Evolutionary conservation across 2,113 vertebrate genomes (phyloP), one percentile per base, ranked within the genome.

Genomic region (Etia nguti): DNA sequence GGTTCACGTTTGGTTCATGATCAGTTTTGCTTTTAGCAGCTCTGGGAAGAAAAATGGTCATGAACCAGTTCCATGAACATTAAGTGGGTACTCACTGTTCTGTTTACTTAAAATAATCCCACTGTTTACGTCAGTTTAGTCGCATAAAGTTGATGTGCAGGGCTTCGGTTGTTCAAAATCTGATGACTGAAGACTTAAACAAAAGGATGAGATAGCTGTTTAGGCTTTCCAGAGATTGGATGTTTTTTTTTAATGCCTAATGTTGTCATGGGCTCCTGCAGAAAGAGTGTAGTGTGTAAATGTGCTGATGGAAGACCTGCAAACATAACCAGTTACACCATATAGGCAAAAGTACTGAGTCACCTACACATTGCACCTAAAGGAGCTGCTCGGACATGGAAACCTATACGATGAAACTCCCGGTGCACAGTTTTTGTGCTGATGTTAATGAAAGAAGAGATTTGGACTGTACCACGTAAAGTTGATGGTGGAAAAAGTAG

Each of bases 71-170:
- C 70, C 10, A 20, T 18, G 15, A 75, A 46, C 70, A 50, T 75
- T 11, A 77, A 31, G 73, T 52, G n/a, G 73, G 16, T 50, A 77
- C 46, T 77, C 73, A 52, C 10, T 77, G 73, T 52, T 31, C 43
- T 52, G 73, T 77, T 77, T 77, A 31, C 73, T n/a, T 77, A n/a
- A 34, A 20, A 48, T 31, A 77, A 77, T 77, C 24, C 46, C 26
- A 8, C 18, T 1, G 73, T 77, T 77, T 77, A 50, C 29, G 24
- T 50, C 43, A 52, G 26, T 77, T 77, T 31, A 31, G 73, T 52
- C 26, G 34, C 73, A 52, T 77, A 13, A 77, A 52, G 46, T 8
- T 52, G 10, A 77, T 31, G 73, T 20, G 11, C 73, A 7, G 43
- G 6, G 26, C 41, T 52, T 52, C n/a, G 15, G 26, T 52, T 1